Evolutionary conservation across 2,797 vertebrate species (phyloP).

Genomic region (Amblyraja radiata): DNA sequence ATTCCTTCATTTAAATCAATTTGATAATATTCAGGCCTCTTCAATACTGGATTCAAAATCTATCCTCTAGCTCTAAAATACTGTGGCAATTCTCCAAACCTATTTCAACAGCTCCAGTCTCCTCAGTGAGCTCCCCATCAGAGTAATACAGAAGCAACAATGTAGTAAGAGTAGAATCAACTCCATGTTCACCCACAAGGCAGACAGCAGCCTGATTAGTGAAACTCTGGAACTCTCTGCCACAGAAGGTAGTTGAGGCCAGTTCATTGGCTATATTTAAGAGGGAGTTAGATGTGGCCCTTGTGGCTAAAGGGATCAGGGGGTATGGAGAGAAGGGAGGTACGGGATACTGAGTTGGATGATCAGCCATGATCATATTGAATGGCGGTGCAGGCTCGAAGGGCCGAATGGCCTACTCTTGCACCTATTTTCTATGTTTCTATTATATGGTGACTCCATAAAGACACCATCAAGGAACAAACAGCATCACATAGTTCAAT

Average conservation of each 20-base stretch:
- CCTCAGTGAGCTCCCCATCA: not conserved
- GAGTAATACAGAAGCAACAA: not conserved
- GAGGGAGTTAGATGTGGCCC: too few relatives aligned
- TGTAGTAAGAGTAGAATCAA: not conserved
- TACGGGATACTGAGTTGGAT: too few relatives aligned
- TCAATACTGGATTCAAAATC: not conserved
- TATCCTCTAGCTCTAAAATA: not conserved
- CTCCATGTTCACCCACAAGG: not conserved
- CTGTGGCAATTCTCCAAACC: not conserved
- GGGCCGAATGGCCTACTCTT: too few relatives aligned
- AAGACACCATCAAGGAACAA: not conserved
- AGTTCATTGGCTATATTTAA: too few relatives aligned
- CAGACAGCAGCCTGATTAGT: not conserved
- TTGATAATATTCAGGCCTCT: not conserved
- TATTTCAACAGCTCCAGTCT: not conserved
- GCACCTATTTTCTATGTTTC: too few relatives aligned
- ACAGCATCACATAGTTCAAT: not conserved
- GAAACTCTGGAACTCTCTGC: too few relatives aligned
- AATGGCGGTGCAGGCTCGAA: too few relatives aligned
- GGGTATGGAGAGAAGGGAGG: too few relatives aligned
- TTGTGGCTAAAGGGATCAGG: too few relatives aligned
- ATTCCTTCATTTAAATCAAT: too few relatives aligned
- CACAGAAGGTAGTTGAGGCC: too few relatives aligned
- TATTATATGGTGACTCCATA: not conserved
- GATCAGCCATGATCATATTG: too few relatives aligned